These are phyloP conservation scores for Glyptemys insculpta DNA, from an alignment of 2,797 vertebrate species.

Conservation along the genomic window DNA sequence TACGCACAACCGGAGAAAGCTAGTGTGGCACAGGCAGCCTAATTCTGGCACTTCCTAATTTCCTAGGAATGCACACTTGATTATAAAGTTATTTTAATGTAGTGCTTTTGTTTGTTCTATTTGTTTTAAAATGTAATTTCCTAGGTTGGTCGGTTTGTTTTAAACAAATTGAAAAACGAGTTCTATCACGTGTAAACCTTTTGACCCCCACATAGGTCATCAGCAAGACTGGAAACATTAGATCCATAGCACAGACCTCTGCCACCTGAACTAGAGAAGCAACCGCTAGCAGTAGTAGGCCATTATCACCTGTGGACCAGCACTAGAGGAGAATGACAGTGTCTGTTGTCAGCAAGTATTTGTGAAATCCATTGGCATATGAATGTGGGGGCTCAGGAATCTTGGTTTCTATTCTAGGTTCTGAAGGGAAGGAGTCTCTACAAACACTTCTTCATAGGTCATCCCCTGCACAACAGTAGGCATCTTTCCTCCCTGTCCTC, in stretches of 20 bases:
- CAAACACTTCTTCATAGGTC: background rate
- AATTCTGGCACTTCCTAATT: background rate
- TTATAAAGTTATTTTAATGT: background rate
- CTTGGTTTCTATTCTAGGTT: background rate
- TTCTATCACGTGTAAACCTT: accelerated
- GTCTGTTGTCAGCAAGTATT: no score
- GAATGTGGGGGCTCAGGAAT: background rate
- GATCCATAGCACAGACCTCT: background rate
- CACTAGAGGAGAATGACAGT: no score
- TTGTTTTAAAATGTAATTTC: background rate
- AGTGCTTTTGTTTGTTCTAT: accelerated
- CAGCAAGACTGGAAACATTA: accelerated
- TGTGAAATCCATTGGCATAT: no score
- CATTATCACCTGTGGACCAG: accelerated
- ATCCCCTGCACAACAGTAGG: background rate
- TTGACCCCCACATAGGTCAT: accelerated
- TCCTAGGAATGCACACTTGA: background rate
- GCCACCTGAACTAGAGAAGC: accelerated
- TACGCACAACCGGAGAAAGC: background rate
- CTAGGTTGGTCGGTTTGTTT: background rate
- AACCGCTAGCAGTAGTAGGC: background rate
- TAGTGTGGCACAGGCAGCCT: background rate
- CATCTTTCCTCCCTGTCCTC: background rate
- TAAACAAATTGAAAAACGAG: background rate
- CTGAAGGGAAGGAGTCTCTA: background rate